phyloP scores from a whole-genome alignment of 35 echinoderm and acorn worm species.

The Ophiothrix spiculata region DNA sequence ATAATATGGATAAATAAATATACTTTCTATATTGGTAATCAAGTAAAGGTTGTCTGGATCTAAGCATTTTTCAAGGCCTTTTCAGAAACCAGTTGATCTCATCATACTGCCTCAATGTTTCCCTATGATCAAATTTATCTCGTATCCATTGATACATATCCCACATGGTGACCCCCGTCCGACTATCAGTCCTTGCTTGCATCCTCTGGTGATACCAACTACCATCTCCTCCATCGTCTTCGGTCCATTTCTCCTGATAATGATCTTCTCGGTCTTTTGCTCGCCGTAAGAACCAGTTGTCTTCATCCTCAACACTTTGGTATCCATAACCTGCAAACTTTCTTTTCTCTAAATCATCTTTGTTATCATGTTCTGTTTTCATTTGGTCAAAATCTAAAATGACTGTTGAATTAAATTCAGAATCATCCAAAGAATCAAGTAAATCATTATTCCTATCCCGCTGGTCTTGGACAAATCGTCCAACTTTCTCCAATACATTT shows the following conservation, averaged over 20 bases:
- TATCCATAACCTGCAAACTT: slow-evolving; percentile 59
- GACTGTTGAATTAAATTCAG: slow-evolving; percentile 22
- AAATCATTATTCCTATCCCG: background rate
- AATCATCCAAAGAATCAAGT: background rate
- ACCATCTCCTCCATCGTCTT: background rate
- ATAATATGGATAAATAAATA: too few species aligned
- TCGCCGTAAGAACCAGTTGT: slow-evolving; percentile 79
- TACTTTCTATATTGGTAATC: too few species aligned
- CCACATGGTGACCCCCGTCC: slow-evolving; percentile 88
- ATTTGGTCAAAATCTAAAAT: slow-evolving; percentile 22
- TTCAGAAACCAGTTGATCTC: slow-evolving; percentile 87
- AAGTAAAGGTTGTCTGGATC: too few species aligned
- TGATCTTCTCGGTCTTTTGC: slow-evolving; percentile 55
- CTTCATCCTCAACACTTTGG: slow-evolving; percentile 52
- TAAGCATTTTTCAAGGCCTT: slow-evolving; percentile 62
- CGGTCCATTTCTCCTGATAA: background rate
- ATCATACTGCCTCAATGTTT: slow-evolving; percentile 72
- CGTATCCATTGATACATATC: slow-evolving; percentile 94
- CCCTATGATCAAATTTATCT: slow-evolving; percentile 53
- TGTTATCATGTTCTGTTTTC: slow-evolving; percentile 15
- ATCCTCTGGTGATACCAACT: slow-evolving; percentile 86
- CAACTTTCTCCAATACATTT: slow-evolving; percentile 80
- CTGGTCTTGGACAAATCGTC: background rate
- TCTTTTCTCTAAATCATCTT: slow-evolving; percentile 36
- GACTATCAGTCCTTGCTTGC: slow-evolving; percentile 38